Evolutionary conservation across 1,140 invertebrate genomes (phyloP).

Genomic region (Campoletis sonorensis): DNA sequence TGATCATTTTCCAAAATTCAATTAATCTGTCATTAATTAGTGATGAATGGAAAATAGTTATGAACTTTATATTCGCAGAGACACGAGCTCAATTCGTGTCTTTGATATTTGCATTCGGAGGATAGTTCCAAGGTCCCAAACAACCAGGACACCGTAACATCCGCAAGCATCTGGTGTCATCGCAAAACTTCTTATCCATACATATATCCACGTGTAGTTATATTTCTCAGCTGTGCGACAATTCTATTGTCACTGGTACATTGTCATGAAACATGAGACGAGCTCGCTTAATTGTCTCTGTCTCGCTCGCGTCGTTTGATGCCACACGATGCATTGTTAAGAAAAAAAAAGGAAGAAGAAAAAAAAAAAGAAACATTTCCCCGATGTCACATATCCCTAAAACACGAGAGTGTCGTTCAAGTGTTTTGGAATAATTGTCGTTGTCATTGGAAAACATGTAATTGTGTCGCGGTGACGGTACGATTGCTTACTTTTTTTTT

Average conservation of each 20-base stretch:
- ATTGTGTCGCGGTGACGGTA: not conserved
- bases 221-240: not conserved
- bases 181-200: not conserved
- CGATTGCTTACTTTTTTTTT: not conserved
- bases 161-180: not conserved
- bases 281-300: not conserved
- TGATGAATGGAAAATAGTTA: too few relatives aligned
- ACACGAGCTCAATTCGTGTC: too few relatives aligned
- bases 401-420: not conserved
- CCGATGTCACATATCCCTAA: not conserved
- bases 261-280: constrained; percentile 1
- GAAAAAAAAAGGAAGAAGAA: not conserved
- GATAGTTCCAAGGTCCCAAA: too few relatives aligned
- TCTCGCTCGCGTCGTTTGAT: not conserved
- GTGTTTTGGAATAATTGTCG: not conserved
- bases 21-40: too few relatives aligned
- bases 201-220: not conserved
- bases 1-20: too few relatives aligned
- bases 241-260: not conserved
- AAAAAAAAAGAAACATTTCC: not conserved
- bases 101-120: too few relatives aligned
- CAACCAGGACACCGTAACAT: not conserved
- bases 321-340: constrained; percentile 2
- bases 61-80: too few relatives aligned
- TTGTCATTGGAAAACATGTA: not conserved